These are phyloP conservation scores for Dorcus hopei DNA, from an alignment of 2,888 invertebrate species.

Conservation along the genomic window DNA sequence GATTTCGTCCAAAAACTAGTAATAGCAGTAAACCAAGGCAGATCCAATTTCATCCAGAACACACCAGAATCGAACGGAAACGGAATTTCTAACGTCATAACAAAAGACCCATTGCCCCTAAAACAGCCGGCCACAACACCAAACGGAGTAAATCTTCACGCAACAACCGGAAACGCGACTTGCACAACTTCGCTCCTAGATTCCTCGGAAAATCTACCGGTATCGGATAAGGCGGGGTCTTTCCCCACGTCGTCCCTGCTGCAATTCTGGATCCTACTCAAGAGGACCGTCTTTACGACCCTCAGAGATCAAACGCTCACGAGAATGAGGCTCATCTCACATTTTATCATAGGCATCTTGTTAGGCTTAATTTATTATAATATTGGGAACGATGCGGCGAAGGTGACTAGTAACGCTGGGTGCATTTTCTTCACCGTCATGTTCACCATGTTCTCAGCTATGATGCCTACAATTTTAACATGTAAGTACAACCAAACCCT, in stretches of 20 bases:
- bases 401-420: conserved; percentile 92
- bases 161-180: conserved; percentile 49
- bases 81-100: conserved; percentile 60
- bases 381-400: conserved; percentile 89
- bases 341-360: conserved; percentile 84
- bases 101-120: conserved; percentile 41
- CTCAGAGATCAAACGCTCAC: conserved; percentile 86
- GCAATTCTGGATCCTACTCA: conserved; percentile 85
- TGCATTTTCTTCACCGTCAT: conserved; percentile 95
- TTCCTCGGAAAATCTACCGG: conserved; percentile 44
- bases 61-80: conserved; percentile 45
- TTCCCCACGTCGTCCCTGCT: conserved; percentile 80
- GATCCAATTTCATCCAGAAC: conserved; percentile 55
- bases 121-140: conserved; percentile 43
- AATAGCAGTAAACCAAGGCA: conserved; percentile 77
- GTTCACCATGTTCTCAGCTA: conserved; percentile 96
- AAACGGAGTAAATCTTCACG: conserved; percentile 38
- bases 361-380: conserved; percentile 92
- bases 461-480: conserved; percentile 98
- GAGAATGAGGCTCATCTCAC: conserved; percentile 80
- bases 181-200: conserved; percentile 54
- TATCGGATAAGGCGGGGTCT: conserved; percentile 54
- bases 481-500: conserved; percentile 71
- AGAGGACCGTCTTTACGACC: conserved; percentile 78
- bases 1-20: conserved; percentile 83